phyloP scores from a whole-genome alignment of 2,888 invertebrate species.

The Esperia sulphurella region DNA sequence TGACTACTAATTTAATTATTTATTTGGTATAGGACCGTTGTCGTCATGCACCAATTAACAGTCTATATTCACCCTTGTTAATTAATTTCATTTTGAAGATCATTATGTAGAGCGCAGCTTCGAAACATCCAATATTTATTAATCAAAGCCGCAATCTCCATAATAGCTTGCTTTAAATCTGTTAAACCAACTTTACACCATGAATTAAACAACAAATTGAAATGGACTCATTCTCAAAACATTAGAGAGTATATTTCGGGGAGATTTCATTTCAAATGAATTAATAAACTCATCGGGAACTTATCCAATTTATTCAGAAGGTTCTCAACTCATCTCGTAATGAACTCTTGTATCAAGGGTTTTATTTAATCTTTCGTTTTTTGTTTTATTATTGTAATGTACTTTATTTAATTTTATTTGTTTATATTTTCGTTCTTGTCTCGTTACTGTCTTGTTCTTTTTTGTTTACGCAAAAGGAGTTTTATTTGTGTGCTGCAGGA shows the following conservation, averaged over 20 bases:
- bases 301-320: constrained; percentile 12
- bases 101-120: not conserved
- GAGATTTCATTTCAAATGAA: constrained; percentile 11
- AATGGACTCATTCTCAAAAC: not conserved
- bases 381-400: too few species aligned
- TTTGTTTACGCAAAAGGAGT: too few species aligned
- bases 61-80: too few species aligned
- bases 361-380: too few species aligned
- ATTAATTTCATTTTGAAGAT: not conserved
- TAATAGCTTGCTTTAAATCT: not conserved
- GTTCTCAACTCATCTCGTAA: not conserved
- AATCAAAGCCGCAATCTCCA: not conserved
- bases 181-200: not conserved
- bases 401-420: too few species aligned
- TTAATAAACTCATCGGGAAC: constrained; percentile 14
- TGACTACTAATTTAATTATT: too few species aligned
- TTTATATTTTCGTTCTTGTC: too few species aligned
- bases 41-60: too few species aligned
- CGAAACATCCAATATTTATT: not conserved
- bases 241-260: not conserved
- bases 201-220: constrained; percentile 1
- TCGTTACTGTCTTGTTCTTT: too few species aligned
- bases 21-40: too few species aligned
- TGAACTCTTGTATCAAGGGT: too few species aligned
- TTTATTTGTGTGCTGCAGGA: too few species aligned